Evolutionary conservation across 2,113 vertebrate species (phyloP), one percentile per base, ranked within the genome.

Genomic region (Labrus mixtus): DNA sequence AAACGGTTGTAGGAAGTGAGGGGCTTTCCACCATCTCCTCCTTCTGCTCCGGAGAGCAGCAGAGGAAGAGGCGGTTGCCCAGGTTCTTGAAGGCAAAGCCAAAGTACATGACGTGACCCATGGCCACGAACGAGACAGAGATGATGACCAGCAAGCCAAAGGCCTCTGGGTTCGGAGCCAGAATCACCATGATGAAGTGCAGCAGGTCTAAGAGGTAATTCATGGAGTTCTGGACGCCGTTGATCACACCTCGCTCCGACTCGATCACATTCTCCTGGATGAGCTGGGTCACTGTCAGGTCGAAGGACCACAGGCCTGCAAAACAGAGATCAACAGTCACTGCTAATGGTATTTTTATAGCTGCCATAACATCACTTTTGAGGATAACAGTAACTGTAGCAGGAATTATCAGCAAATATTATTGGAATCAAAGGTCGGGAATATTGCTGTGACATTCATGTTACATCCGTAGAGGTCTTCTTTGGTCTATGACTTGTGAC

Each of bases 121-220:
- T 97, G 51, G 96, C 96, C 81, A 99, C 97, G 53, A 99, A 99
- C 82, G 97, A 97, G 70, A 99, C 97, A 0, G 98, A 99, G 93
- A 99, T 97, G 79, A 99, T 92, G 74, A 99, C 98, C 11, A 99
- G 93, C 82, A 99, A 91, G 3, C 98, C 98, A 22, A 99, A 99
- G 70, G 97, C 96, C 92, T 99, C 97, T 0, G 95, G 96, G 72
- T 99, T 99, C 0, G 98, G 98, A 8, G 97, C 98, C 91, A 99
- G 92, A 87, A 99, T 99, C 87, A 99, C 98, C 97, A 99, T 98
- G 94, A 99, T 96, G 94, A 99, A 99, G 94, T 99, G 98, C 90
- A 99, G 92, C 71, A 99, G 96, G 88, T 99, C 98, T 20, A 99
- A 94, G 84, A 99, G 97, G 75, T 99, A 99, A 90, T 99, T 99